Percentiles rank a stretch among this genome's conserved stretches.
These are phyloP conservation scores for Harpegnathos saltator DNA, from an alignment of 1,140 invertebrate species.

Conservation along the genomic window DNA sequence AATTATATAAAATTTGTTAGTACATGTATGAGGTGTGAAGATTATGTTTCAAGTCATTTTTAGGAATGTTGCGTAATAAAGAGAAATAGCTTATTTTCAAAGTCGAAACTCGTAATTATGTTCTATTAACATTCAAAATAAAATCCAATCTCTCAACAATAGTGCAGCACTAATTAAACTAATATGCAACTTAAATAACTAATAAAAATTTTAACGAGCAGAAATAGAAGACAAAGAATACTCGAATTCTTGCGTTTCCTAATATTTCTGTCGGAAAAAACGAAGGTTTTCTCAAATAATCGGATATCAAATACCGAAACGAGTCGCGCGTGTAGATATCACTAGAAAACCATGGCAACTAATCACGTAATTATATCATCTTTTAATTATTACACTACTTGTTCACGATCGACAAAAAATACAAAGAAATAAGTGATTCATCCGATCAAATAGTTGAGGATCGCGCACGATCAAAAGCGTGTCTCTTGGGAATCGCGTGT, in stretches of 20 bases:
- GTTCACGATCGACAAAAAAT: too few relatives aligned
- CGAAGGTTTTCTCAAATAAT: not conserved
- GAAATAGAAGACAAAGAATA: not conserved
- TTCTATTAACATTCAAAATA: slow-evolving; percentile 11
- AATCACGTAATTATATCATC: too few relatives aligned
- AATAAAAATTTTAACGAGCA: not conserved
- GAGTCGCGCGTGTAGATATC: too few relatives aligned
- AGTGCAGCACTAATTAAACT: slow-evolving; percentile 1
- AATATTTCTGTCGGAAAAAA: not conserved
- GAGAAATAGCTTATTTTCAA: not conserved
- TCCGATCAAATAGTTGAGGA: too few relatives aligned
- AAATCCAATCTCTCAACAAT: not conserved
- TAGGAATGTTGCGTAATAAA: not conserved
- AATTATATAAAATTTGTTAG: not conserved
- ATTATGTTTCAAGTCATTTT: not conserved
- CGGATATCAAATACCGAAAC: not conserved
- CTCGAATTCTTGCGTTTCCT: not conserved
- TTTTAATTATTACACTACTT: too few relatives aligned
- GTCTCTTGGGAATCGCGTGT: too few relatives aligned
- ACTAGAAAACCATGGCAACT: too few relatives aligned
- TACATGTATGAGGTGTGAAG: not conserved
- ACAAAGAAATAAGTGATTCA: too few relatives aligned
- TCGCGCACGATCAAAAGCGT: too few relatives aligned
- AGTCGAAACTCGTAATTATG: not conserved
- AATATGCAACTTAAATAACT: not conserved